Evolutionary conservation across 2,888 invertebrate species (phyloP), one percentile per base, ranked within the genome.

Genomic region (Athalia cordata): DNA sequence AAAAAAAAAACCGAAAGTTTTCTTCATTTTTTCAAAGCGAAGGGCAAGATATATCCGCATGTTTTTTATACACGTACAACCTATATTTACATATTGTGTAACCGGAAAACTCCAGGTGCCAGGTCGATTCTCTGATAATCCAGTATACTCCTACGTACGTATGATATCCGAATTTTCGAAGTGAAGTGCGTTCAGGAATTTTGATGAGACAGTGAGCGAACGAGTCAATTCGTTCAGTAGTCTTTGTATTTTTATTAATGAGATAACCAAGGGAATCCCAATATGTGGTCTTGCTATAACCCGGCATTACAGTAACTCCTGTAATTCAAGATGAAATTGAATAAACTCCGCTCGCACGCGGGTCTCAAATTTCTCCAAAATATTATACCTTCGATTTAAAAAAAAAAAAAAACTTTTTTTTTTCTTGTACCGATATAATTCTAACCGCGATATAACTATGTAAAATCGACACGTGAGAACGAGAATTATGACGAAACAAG

Each of bases 131-230:
- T 29, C 29, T 29, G 29, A 29, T 29, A 29, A 29, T 29, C 29
- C 29, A 29, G 29, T 29, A 45, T 6, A 6, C 64, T 64, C 64
- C 64, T 43, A n/a, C 45, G 43, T 45, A 29, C 11, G 9, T 61
- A 61, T n/a, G 15, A 59, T 6, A 15, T 15, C 6, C 6, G 15
- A 62, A 29, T 29, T 29, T 7, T 29, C 4, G 43, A 62, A 47
- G n/a, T 45, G n/a, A 64, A 64, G 64, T 64, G 64, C 15, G 64
- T 52, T 50, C 50, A 67, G 29, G 67, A 67, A 67, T 67, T 49
- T 67, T 67, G 67, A 67, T 67, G 67, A 67, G 67, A 67, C 67
- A 67, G 67, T 67, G 67, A 67, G 50, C 52, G 67, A 67, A 67
- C 67, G 67, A 67, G 67, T 67, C 67, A 67, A 52, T 49, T 50